Evolutionary conservation across 1,140 invertebrate species (phyloP).

Genomic region (Pachyrhynchus sulphureomaculatus): DNA sequence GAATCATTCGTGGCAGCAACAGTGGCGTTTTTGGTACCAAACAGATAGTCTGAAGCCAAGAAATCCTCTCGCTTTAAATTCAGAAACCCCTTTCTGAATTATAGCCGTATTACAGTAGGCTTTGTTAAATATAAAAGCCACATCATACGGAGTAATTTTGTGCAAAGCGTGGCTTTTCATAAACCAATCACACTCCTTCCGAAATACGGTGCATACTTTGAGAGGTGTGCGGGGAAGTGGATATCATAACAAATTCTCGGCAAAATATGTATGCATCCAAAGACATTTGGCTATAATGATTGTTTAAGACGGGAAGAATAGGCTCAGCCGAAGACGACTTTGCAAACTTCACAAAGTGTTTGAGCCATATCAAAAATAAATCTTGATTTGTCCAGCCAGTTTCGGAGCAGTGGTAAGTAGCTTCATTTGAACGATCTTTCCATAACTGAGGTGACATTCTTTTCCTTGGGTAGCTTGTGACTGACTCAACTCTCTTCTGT

Average conservation of each 20-base stretch:
- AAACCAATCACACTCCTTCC: conserved; percentile 8
- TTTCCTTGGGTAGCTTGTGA: conserved; percentile 29
- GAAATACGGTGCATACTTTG: conserved; percentile 14
- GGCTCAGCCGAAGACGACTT: conserved; percentile 40
- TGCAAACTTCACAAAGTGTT: conserved; percentile 47
- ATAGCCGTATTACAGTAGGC: conserved; percentile 3
- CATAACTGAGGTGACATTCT: background rate
- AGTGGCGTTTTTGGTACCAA: too few relatives aligned
- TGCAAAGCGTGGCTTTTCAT: conserved; percentile 2
- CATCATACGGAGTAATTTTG: conserved; percentile 12
- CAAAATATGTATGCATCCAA: conserved; percentile 8
- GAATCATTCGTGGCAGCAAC: too few relatives aligned
- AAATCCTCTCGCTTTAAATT: too few relatives aligned
- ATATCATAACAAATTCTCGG: conserved; percentile 1
- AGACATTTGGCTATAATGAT: conserved; percentile 15
- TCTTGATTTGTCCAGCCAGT: conserved; percentile 49
- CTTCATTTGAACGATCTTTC: conserved; percentile 48
- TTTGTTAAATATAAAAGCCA: conserved; percentile 8
- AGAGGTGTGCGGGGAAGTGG: conserved; percentile 6
- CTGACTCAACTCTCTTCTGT: conserved; percentile 47
- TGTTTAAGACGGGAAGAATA: conserved; percentile 15
- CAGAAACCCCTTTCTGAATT: conserved; percentile 8
- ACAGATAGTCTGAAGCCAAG: too few relatives aligned
- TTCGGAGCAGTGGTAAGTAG: conserved; percentile 40
- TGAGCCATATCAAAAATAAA: conserved; percentile 43